phyloP scores from a whole-genome alignment of 2,113 vertebrate genomes.

The Hypomesus transpacificus region DNA sequence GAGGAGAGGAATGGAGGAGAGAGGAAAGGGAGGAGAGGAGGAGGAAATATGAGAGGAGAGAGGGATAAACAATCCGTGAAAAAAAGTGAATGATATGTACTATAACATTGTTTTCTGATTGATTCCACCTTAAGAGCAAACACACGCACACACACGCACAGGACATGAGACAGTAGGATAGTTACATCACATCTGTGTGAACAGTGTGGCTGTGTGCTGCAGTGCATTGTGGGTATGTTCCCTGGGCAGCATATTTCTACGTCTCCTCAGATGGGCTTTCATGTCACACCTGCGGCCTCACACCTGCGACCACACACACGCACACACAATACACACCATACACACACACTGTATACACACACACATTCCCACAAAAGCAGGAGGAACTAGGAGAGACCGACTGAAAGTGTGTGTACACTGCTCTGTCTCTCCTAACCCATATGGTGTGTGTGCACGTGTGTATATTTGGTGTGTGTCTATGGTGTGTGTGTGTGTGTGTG shows the following conservation, averaged over 20 bases:
- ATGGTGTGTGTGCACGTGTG: conserved; percentile 16
- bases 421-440: neutral
- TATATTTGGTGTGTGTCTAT: too few species aligned
- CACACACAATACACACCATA: neutral
- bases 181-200: too few species aligned
- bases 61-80: too few species aligned
- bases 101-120: too few species aligned
- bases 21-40: neutral
- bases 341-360: conserved; percentile 1
- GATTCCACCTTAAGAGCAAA: too few species aligned
- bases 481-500: too few species aligned
- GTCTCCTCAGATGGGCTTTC: conserved; percentile 18
- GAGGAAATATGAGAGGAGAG: too few species aligned
- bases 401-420: neutral
- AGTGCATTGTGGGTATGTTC: neutral
- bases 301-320: conserved; percentile 2
- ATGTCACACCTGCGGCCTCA: conserved; percentile 22
- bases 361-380: neutral
- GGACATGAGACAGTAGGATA: too few species aligned
- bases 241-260: neutral
- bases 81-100: too few species aligned
- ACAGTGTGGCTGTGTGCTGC: too few species aligned
- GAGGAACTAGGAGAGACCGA: neutral
- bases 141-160: too few species aligned
- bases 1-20: neutral